phyloP scores from a whole-genome alignment of 2,113 vertebrate genomes.

The Lophotis ruficrista region DNA sequence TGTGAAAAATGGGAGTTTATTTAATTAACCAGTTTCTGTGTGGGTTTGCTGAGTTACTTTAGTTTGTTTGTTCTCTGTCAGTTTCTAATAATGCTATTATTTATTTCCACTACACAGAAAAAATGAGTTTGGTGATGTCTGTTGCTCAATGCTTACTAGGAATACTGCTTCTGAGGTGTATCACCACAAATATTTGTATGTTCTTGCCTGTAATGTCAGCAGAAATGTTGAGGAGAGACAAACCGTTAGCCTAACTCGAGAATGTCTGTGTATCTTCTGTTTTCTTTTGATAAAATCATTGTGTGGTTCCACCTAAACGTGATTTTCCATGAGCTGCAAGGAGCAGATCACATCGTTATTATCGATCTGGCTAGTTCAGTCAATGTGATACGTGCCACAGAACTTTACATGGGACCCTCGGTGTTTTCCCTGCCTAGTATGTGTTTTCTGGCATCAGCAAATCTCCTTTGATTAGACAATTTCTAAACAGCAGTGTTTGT shows the following conservation, averaged over 20 bases:
- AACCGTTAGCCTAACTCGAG: not conserved
- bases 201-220: not conserved
- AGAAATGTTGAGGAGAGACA: not conserved
- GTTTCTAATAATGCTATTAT: not conserved
- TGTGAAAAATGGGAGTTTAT: not conserved
- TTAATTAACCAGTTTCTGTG: constrained; percentile 34
- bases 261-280: not conserved
- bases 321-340: not conserved
- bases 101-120: not conserved
- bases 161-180: not conserved
- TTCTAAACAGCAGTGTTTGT: not conserved
- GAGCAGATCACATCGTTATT: not conserved
- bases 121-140: not conserved
- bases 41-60: constrained; percentile 33
- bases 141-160: not conserved
- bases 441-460: not conserved
- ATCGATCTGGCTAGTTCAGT: not conserved
- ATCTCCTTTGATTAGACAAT: not conserved
- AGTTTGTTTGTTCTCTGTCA: constrained; percentile 14
- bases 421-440: not conserved
- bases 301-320: fast-evolving
- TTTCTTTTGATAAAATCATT: not conserved
- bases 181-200: not conserved
- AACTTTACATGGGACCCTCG: fast-evolving
- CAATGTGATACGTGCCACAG: fast-evolving